A percentile compares a stretch with the other conserved stretches of the same genome.
Evolutionary conservation across 2,888 invertebrate species (phyloP).

Genomic region (Ashinkailepas kermadecensis): DNA sequence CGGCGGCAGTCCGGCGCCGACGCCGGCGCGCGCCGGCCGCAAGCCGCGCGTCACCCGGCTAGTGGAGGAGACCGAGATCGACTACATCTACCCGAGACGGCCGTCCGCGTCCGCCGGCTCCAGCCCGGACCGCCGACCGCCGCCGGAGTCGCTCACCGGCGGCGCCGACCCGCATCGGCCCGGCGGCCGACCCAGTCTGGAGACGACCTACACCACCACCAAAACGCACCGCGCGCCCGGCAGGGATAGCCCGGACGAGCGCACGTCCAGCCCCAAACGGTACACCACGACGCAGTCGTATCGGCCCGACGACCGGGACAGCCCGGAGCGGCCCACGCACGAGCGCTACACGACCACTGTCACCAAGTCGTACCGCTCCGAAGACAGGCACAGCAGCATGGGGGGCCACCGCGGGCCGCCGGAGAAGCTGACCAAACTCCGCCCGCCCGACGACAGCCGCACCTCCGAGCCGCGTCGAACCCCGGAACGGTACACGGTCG

Average conservation of each 20-base stretch:
- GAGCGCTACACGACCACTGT: not conserved
- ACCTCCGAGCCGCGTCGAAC: no score
- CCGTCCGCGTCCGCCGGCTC: not conserved
- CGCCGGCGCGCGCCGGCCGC: not conserved
- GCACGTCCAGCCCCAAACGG: not conserved
- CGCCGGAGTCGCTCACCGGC: not conserved
- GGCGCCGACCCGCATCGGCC: not conserved
- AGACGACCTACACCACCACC: not conserved
- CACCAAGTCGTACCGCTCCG: not conserved
- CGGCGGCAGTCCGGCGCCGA: not conserved
- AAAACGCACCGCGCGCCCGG: not conserved
- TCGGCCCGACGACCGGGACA: not conserved
- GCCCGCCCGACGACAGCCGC: no score
- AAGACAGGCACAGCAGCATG: no score
- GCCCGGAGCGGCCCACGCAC: not conserved
- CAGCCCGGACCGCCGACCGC: not conserved
- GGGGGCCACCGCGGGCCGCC: no score
- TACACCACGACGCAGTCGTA: not conserved
- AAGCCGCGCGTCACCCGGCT: not conserved
- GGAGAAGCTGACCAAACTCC: no score
- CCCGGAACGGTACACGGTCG: no score
- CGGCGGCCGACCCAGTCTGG: not conserved
- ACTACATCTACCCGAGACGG: not conserved
- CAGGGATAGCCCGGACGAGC: not conserved
- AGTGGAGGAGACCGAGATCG: constrained; percentile 12